phyloP scores from a whole-genome alignment of 2,797 vertebrate genomes.

The Neosalanx taihuensis region DNA sequence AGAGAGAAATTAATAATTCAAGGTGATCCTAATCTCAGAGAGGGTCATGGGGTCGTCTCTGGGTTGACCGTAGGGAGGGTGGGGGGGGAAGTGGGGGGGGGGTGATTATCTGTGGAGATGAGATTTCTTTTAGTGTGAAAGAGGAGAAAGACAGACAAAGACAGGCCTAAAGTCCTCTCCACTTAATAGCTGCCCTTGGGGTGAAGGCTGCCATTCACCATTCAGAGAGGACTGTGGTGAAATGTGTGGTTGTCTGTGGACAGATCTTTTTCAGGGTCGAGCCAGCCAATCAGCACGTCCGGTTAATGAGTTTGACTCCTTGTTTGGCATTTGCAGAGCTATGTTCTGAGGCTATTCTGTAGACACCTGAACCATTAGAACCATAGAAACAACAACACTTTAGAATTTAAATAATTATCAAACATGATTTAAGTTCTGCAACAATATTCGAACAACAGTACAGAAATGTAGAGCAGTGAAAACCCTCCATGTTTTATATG shows the following conservation, averaged over 20 bases:
- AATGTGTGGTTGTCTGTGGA: constrained; percentile 35
- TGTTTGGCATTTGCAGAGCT: constrained; percentile 21
- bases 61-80: constrained; percentile 25
- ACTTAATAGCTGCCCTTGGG: constrained; percentile 52
- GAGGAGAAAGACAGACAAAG: constrained; percentile 50
- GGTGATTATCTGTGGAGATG: constrained; percentile 58
- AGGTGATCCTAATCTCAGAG: constrained; percentile 53
- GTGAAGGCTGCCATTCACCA: constrained; percentile 36
- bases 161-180: constrained; percentile 38
- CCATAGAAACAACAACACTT: too few species aligned
- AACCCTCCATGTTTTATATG: too few species aligned
- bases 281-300: constrained; percentile 47
- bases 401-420: too few species aligned
- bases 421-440: too few species aligned
- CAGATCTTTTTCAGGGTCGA: constrained; percentile 47
- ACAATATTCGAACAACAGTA: too few species aligned
- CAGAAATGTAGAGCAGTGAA: too few species aligned
- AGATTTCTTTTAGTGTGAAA: constrained; percentile 62
- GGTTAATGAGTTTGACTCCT: constrained; percentile 54
- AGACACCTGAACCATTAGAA: too few species aligned
- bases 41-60: constrained; percentile 42
- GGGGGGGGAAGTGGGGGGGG: constrained; percentile 3
- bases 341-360: too few species aligned
- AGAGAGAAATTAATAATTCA: constrained; percentile 57
- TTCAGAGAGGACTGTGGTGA: constrained; percentile 37